phyloP scores from a whole-genome alignment of 2,797 vertebrate species.

The Falco columbarius region DNA sequence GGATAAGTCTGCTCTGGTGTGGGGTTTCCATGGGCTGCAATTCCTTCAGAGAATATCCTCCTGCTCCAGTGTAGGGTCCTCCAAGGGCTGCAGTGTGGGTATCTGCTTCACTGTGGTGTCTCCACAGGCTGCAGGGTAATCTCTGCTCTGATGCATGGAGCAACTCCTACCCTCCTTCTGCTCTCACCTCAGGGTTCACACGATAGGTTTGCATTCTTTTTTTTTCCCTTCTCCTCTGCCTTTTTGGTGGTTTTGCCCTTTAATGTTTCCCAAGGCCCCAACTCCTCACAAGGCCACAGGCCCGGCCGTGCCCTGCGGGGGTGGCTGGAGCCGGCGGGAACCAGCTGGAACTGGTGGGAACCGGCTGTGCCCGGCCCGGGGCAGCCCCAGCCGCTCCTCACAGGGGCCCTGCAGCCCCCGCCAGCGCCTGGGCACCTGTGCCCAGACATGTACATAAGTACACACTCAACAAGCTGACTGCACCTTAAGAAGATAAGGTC shows the following conservation, averaged over 20 bases:
- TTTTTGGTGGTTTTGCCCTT: background rate
- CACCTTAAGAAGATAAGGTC: background rate
- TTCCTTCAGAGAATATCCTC: background rate
- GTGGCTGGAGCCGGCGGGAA: rapidly evolving
- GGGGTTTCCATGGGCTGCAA: background rate
- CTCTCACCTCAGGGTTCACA: background rate
- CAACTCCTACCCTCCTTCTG: background rate
- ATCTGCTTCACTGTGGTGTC: background rate
- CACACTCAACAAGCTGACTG: background rate
- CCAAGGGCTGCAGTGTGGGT: background rate
- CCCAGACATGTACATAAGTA: rapidly evolving
- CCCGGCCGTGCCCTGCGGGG: rapidly evolving
- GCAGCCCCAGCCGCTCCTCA: rapidly evolving
- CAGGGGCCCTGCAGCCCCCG: rapidly evolving
- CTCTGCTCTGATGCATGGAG: background rate
- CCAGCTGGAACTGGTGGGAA: rapidly evolving
- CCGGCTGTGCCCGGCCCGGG: rapidly evolving
- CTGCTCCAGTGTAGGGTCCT: background rate
- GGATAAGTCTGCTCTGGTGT: background rate
- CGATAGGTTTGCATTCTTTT: background rate
- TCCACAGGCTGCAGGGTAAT: background rate
- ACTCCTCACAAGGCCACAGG: rapidly evolving
- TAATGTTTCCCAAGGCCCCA: rapidly evolving
- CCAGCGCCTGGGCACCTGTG: rapidly evolving
- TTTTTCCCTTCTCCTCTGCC: background rate